phyloP scores from a whole-genome alignment of 2,797 vertebrate genomes.

The Xenopus petersii region DNA sequence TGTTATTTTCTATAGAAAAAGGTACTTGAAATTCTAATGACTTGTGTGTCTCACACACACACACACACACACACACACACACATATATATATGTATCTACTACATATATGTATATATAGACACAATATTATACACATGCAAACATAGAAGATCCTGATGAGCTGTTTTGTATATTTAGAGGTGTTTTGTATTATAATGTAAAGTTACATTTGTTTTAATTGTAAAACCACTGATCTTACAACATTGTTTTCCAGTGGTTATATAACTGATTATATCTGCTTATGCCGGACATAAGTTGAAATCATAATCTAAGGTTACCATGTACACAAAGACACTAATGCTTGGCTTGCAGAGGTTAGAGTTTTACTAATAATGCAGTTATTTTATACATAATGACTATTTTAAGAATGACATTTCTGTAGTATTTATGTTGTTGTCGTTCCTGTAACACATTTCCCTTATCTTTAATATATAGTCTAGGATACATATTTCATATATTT shows the following conservation, averaged over 20 bases:
- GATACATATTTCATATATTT: slow-evolving; percentile 21
- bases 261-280: slow-evolving; percentile 57
- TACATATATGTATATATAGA: no score
- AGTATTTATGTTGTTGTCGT: slow-evolving; percentile 53
- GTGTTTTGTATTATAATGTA: slow-evolving; percentile 41
- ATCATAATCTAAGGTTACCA: slow-evolving; percentile 24
- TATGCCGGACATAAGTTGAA: slow-evolving; percentile 71
- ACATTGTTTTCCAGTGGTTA: slow-evolving; percentile 51
- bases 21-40: slow-evolving; percentile 56
- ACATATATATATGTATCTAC: no score
- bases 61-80: no score
- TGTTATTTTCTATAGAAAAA: slow-evolving; percentile 58
- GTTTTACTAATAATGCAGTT: slow-evolving; percentile 53
- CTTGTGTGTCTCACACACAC: slow-evolving; percentile 30
- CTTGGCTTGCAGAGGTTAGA: slow-evolving; percentile 54
- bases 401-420: slow-evolving; percentile 58
- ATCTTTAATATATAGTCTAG: slow-evolving; percentile 34
- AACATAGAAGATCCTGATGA: background rate
- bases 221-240: slow-evolving; percentile 64
- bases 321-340: slow-evolving; percentile 36
- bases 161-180: slow-evolving; percentile 43
- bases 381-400: slow-evolving; percentile 8
- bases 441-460: slow-evolving; percentile 7
- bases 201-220: slow-evolving; percentile 3
- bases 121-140: no score